A percentile compares a stretch with the other conserved stretches of the same genome.
Evolutionary conservation across 2,113 vertebrate genomes (phyloP).

Genomic region (Ctenodactylus gundi): DNA sequence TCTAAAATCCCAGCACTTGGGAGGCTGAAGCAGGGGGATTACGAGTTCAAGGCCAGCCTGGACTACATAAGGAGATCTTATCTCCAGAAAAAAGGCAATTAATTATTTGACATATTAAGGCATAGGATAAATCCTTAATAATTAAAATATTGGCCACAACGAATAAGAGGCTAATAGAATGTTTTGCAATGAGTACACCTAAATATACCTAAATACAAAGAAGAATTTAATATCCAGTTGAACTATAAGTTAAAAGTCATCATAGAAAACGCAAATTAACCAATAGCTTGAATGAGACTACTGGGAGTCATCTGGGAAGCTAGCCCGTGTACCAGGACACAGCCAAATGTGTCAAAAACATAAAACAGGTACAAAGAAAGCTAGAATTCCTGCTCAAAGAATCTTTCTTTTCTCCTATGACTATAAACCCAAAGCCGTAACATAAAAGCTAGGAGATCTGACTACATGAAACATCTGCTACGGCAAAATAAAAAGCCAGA

Average conservation of each 20-base stretch:
- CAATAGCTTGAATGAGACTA: too few species aligned
- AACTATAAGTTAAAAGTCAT: background rate
- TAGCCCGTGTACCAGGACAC: accelerated
- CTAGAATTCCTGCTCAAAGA: background rate
- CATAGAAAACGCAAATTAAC: background rate
- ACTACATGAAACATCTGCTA: accelerated
- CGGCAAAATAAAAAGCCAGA: background rate
- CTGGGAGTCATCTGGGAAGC: too few species aligned
- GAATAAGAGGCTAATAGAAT: too few species aligned
- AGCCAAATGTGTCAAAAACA: background rate
- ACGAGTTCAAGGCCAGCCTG: background rate
- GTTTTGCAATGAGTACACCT: background rate
- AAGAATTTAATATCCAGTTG: background rate
- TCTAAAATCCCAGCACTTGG: background rate
- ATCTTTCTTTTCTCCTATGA: too few species aligned
- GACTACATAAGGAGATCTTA: background rate
- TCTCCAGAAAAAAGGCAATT: background rate
- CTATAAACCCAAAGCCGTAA: too few species aligned
- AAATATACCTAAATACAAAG: too few species aligned
- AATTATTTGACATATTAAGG: background rate
- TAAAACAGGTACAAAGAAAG: background rate
- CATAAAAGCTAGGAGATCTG: accelerated
- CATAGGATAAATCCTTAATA: background rate
- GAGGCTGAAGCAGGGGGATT: background rate
- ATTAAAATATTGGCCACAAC: background rate